Percentiles rank a stretch among this genome's conserved stretches.
phyloP scores from a whole-genome alignment of 2,888 invertebrate genomes.

The Lottia gigantea region DNA sequence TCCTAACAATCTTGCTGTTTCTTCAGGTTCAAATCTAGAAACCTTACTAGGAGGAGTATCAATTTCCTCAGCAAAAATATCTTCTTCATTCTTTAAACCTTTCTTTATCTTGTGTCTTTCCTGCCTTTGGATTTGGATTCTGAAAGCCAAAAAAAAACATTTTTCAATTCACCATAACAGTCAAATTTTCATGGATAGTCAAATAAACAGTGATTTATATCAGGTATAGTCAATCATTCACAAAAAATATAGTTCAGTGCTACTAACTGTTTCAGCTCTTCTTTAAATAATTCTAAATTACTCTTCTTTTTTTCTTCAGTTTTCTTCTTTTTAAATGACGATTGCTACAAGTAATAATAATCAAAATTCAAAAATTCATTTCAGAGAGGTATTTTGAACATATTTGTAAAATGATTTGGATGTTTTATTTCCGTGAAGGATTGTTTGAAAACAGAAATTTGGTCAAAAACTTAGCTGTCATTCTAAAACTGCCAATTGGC shows the following conservation, averaged over 20 bases:
- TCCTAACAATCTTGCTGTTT: not conserved
- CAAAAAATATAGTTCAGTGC: not conserved
- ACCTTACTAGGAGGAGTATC: conserved; percentile 1
- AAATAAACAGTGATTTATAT: too few species aligned
- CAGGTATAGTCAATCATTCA: too few species aligned
- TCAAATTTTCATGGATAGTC: too few species aligned
- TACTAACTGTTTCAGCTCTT: conserved; percentile 91
- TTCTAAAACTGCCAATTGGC: too few species aligned
- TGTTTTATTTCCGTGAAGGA: too few species aligned
- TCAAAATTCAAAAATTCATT: too few species aligned
- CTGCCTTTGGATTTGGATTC: conserved; percentile 97
- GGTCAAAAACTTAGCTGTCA: too few species aligned
- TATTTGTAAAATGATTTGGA: too few species aligned
- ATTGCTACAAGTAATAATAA: too few species aligned
- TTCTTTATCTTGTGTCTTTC: conserved; percentile 87
- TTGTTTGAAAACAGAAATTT: too few species aligned
- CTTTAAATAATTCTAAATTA: conserved; percentile 97
- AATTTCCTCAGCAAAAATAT: not conserved
- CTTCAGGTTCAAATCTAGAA: not conserved
- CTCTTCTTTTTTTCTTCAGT: conserved; percentile 91
- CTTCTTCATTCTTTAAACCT: conserved; percentile 41
- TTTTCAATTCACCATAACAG: too few species aligned
- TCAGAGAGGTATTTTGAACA: too few species aligned
- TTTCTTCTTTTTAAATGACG: conserved; percentile 68
- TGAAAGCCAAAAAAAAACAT: conserved; percentile 63